phyloP scores from a whole-genome alignment of 1,140 invertebrate species.

The Cyrtorhinus lividipennis region DNA sequence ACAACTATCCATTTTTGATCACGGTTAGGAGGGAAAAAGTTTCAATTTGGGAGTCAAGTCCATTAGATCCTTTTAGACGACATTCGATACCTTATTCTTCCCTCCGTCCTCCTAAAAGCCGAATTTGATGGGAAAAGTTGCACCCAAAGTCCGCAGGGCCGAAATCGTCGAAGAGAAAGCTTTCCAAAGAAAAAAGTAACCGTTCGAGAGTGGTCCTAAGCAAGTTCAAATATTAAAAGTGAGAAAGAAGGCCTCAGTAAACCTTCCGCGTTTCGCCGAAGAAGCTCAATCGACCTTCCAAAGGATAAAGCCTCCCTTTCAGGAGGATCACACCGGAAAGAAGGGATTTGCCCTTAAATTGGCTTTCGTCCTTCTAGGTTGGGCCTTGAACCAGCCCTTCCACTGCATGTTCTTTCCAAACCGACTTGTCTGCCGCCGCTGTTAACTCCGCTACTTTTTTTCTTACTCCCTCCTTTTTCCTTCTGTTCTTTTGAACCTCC shows the following conservation, averaged over 20 bases:
- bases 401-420: neutral
- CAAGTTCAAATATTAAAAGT: slow-evolving; percentile 16
- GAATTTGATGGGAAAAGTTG: slow-evolving; percentile 4
- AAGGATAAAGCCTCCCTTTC: slow-evolving; percentile 13
- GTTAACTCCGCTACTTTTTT: neutral
- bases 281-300: slow-evolving; percentile 12
- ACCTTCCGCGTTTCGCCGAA: no score
- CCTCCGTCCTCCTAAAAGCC: no score
- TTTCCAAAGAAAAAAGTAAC: no score
- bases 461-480: neutral
- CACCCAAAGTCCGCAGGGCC: neutral
- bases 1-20: no score
- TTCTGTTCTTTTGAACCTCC: neutral
- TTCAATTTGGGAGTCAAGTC: no score
- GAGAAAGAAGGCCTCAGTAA: no score
- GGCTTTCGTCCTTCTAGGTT: slow-evolving; percentile 9
- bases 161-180: neutral
- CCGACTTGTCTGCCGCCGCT: neutral
- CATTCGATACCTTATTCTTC: no score
- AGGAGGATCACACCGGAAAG: slow-evolving; percentile 14
- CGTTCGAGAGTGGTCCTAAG: no score
- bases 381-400: neutral
- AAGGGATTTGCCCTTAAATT: slow-evolving; percentile 16
- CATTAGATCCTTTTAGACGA: no score
- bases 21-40: no score